phyloP scores from a whole-genome alignment of 2,797 vertebrate genomes.

The Botia kubotai region DNA sequence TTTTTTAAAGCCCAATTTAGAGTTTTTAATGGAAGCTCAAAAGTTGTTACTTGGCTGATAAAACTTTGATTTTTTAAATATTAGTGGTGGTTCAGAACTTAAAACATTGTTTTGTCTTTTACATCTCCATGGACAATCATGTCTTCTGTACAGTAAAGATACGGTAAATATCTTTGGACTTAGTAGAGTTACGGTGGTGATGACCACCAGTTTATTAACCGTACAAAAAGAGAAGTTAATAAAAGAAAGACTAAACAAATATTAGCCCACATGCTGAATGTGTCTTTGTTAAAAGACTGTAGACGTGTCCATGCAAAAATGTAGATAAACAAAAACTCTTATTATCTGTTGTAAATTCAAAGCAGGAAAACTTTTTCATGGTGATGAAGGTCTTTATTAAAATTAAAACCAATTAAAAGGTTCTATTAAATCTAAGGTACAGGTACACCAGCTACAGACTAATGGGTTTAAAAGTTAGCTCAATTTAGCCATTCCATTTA shows the following conservation, averaged over 20 bases:
- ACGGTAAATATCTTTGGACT: slow-evolving; percentile 21
- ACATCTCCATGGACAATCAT: slow-evolving; percentile 56
- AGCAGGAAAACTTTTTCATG: neutral
- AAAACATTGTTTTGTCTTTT: slow-evolving; percentile 46
- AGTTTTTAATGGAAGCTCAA: slow-evolving; percentile 38
- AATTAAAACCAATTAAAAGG: slow-evolving; percentile 2
- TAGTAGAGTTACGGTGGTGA: neutral
- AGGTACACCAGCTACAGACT: neutral
- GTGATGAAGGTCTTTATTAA: slow-evolving; percentile 7
- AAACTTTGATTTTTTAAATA: slow-evolving; percentile 43
- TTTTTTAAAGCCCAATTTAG: neutral
- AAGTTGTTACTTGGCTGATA: slow-evolving; percentile 4
- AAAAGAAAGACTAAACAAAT: neutral
- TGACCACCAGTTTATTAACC: slow-evolving; percentile 1
- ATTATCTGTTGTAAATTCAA: slow-evolving; percentile 13
- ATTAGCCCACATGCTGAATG: neutral
- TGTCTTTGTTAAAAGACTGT: slow-evolving; percentile 13
- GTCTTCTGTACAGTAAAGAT: slow-evolving; percentile 27
- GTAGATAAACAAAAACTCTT: slow-evolving; percentile 25
- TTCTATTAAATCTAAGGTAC: slow-evolving; percentile 22
- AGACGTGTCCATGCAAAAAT: neutral
- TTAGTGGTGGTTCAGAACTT: slow-evolving; percentile 5
- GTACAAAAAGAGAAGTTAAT: slow-evolving; percentile 21
- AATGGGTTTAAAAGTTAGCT: slow-evolving; percentile 10
- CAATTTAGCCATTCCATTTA: slow-evolving; percentile 41